Evolutionary conservation across 1,140 invertebrate genomes (phyloP).

Genomic region (Oreohelix idahoensis): DNA sequence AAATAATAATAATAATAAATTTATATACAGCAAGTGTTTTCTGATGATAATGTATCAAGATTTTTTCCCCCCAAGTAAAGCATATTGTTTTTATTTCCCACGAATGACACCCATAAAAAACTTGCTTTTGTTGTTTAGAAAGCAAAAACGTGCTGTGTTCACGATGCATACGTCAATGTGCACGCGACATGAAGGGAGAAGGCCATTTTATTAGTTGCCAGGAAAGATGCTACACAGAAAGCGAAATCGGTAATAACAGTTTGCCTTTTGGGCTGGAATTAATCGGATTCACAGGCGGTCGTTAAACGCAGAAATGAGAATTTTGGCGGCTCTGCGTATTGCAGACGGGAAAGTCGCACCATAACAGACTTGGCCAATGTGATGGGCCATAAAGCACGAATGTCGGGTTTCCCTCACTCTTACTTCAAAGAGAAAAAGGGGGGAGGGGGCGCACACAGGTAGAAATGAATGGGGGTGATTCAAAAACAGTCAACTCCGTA

Average conservation of each 20-base stretch:
- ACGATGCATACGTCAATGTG: not conserved
- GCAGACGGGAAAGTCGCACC: constrained; percentile 7
- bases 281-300: constrained; percentile 7
- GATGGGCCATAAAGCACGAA: constrained; percentile 3
- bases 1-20: no score
- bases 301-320: constrained; percentile 17
- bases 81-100: not conserved
- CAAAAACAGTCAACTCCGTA: not conserved
- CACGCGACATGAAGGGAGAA: not conserved
- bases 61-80: no score
- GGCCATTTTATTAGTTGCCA: not conserved
- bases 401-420: not conserved
- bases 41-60: no score
- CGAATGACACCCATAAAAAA: not conserved
- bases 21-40: no score
- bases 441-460: not conserved
- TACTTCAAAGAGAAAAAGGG: not conserved
- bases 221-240: not conserved
- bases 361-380: constrained; percentile 11
- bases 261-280: not conserved
- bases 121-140: not conserved
- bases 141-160: not conserved
- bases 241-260: not conserved
- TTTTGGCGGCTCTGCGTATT: constrained; percentile 17
- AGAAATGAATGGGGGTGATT: not conserved